Evolutionary conservation across 1,140 invertebrate species (phyloP).

Genomic region (Anastatus disparis): DNA sequence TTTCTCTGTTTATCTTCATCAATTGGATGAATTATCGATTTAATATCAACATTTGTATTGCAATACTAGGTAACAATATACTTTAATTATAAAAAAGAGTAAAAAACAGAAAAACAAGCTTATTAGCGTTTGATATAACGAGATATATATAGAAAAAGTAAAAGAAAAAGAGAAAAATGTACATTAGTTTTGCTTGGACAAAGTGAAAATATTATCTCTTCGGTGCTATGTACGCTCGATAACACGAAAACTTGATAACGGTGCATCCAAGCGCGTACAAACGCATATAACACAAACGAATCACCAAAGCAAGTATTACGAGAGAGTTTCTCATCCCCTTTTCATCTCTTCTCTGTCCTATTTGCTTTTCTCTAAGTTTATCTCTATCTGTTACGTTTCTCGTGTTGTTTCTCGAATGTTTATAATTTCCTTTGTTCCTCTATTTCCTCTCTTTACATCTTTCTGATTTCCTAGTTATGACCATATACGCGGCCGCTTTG

Average conservation of each 20-base stretch:
- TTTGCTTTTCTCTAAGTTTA: too few species aligned
- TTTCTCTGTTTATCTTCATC: slow-evolving; percentile 26
- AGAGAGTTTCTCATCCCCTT: too few species aligned
- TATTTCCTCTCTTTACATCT: not conserved
- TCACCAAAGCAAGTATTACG: not conserved
- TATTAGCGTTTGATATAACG: too few species aligned
- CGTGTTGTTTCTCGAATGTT: too few species aligned
- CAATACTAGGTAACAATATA: slow-evolving; percentile 3
- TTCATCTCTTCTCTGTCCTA: too few species aligned
- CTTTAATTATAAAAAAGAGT: too few species aligned
- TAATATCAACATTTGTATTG: slow-evolving; percentile 26
- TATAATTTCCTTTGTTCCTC: not conserved
- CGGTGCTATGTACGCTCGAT: not conserved
- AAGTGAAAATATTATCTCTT: slow-evolving; percentile 29
- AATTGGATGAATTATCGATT: slow-evolving; percentile 28
- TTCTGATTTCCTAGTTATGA: not conserved
- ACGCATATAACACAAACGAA: not conserved
- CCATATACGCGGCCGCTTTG: not conserved
- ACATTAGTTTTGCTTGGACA: slow-evolving; percentile 10
- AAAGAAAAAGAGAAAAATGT: not conserved
- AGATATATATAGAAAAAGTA: not conserved
- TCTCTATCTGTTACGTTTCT: not conserved
- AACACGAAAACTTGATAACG: slow-evolving; percentile 26
- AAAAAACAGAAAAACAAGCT: not conserved
- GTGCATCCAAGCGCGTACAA: not conserved